Percentiles rank a stretch among this genome's conserved stretches.
These are phyloP conservation scores for Crocallis elinguaria DNA, from an alignment of 2,888 invertebrate genomes.

Conservation along the genomic window DNA sequence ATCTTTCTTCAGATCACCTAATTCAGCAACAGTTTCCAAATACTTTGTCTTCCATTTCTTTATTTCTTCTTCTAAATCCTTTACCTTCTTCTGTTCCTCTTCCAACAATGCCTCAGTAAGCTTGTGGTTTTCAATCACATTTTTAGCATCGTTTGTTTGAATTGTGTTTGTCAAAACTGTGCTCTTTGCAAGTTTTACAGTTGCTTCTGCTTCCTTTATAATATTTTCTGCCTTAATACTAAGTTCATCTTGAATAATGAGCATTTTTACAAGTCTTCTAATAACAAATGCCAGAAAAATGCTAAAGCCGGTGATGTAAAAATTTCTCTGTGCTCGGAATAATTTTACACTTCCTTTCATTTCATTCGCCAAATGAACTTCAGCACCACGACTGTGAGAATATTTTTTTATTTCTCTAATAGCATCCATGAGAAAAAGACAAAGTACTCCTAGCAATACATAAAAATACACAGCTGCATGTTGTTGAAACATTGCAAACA, in stretches of 20 bases:
- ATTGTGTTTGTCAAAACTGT: conserved; percentile 56
- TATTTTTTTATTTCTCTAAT: conserved; percentile 90
- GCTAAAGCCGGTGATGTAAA: conserved; percentile 92
- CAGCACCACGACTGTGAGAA: conserved; percentile 72
- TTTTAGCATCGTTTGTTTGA: conserved; percentile 44
- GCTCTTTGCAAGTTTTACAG: conserved; percentile 74
- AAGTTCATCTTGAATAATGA: conserved; percentile 87
- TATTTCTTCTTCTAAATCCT: conserved; percentile 57
- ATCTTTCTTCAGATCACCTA: neutral
- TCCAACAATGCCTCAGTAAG: conserved; percentile 51
- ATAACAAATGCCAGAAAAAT: conserved; percentile 89
- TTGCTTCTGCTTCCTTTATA: conserved; percentile 88
- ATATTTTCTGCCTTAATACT: conserved; percentile 87
- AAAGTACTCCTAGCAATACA: conserved; percentile 83
- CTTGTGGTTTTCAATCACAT: conserved; percentile 48
- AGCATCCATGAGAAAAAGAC: conserved; percentile 88
- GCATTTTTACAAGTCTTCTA: conserved; percentile 86
- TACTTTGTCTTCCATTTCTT: conserved; percentile 60
- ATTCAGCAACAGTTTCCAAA: conserved; percentile 45
- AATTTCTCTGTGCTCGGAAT: conserved; percentile 91
- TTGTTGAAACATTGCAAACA: conserved; percentile 86
- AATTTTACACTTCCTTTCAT: conserved; percentile 88
- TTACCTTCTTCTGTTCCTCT: conserved; percentile 49
- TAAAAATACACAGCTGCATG: conserved; percentile 89
- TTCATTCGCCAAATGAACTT: conserved; percentile 84